A percentile compares a stretch with the other conserved stretches of the same genome.
Conservation (phyloP, 2,888 invertebrate species). For the Anaspis maculata region DNA sequence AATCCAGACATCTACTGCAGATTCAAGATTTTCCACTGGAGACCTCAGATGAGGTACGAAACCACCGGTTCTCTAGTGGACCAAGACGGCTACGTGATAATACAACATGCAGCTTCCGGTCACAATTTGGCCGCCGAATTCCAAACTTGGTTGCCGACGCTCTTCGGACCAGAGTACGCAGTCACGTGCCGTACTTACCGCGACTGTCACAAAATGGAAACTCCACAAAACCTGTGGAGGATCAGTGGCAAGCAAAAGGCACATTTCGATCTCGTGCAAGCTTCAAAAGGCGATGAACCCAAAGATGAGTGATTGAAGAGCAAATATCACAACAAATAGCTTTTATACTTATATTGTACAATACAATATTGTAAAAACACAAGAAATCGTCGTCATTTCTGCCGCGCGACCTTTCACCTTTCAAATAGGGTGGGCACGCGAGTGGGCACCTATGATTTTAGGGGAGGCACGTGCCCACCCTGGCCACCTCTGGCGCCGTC, state of each 20-base stretch:
- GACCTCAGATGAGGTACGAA: conserved; percentile 30
- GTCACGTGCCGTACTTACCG: conserved; percentile 25
- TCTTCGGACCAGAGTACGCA: conserved; percentile 34
- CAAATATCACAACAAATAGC: no score
- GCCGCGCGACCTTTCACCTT: no score
- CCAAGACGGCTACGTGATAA: conserved; percentile 31
- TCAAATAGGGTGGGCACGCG: no score
- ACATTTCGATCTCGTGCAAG: conserved; percentile 28
- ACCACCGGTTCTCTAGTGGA: conserved; percentile 29
- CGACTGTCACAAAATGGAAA: conserved; percentile 31
- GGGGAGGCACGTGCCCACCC: no score
- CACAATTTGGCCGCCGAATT: conserved; percentile 33
- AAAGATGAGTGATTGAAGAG: no score
- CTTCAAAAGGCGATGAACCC: conserved; percentile 26
- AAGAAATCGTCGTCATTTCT: no score
- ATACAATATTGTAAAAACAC: no score
- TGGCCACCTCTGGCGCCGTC: no score
- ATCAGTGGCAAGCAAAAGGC: conserved; percentile 17
- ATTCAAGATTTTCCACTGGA: conserved; percentile 36
- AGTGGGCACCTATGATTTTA: no score
- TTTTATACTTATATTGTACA: no score
- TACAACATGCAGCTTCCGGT: conserved; percentile 38
- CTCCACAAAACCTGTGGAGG: conserved; percentile 31
- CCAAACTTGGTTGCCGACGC: conserved; percentile 31
- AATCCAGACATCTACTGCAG: conserved; percentile 36